phyloP scores from a whole-genome alignment of 2,113 vertebrate species.

The Hyla sarda region DNA sequence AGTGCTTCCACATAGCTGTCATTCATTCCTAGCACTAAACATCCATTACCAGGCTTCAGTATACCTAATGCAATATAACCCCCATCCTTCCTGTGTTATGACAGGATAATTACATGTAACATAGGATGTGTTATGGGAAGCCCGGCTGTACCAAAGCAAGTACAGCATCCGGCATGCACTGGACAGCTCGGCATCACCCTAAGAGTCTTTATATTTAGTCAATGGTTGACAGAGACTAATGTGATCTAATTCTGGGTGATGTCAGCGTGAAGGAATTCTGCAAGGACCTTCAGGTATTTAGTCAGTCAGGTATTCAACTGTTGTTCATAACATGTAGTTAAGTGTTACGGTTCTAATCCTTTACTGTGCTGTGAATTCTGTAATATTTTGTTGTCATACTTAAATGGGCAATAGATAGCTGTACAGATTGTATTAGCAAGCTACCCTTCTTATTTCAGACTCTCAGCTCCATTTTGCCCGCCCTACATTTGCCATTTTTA shows the following conservation, averaged over 20 bases:
- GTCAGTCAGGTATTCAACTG: background rate
- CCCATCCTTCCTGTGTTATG: constrained; percentile 42
- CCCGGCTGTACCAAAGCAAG: background rate
- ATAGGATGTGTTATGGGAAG: constrained; percentile 1
- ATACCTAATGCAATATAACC: constrained; percentile 8
- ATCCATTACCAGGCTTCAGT: background rate
- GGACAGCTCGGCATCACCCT: background rate
- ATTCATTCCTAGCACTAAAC: background rate
- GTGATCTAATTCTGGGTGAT: background rate
- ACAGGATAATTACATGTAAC: constrained; percentile 29
- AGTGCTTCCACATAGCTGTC: background rate
- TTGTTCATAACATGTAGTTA: too few species aligned
- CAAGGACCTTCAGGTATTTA: constrained; percentile 20
- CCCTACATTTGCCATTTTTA: background rate
- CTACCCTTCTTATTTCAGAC: background rate
- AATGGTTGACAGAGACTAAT: background rate
- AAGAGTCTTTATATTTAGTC: background rate
- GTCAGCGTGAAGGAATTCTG: constrained; percentile 32
- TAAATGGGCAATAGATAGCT: background rate
- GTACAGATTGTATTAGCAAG: background rate
- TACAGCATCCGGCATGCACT: background rate
- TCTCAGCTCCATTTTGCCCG: background rate
- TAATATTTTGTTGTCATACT: background rate
- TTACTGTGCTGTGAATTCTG: background rate
- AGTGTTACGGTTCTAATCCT: background rate